phyloP scores from a whole-genome alignment of 2,797 vertebrate genomes.

The Crocodylus rhombifer region DNA sequence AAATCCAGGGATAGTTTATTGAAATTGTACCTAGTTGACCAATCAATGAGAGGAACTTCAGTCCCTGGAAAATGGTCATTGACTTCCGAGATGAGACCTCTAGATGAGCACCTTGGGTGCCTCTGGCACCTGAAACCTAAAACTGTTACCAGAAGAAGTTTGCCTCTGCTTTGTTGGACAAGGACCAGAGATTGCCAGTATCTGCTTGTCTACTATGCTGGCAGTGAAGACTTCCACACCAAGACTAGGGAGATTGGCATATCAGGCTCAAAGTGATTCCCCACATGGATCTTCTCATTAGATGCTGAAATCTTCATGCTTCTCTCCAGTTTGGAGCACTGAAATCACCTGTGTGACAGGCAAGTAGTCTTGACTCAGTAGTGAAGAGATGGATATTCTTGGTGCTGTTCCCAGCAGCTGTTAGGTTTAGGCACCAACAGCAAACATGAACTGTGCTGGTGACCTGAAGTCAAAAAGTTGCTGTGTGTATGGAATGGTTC shows the following conservation, averaged over 20 bases:
- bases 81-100: not conserved
- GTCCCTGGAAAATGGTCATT: not conserved
- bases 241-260: not conserved
- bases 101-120: not conserved
- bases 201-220: too few species aligned
- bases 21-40: not conserved
- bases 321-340: not conserved
- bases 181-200: not conserved
- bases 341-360: not conserved
- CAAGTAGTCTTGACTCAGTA: too few species aligned
- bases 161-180: not conserved
- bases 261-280: not conserved
- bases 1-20: not conserved
- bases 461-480: too few species aligned
- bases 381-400: too few species aligned
- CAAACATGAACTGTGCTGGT: too few species aligned
- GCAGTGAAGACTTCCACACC: too few species aligned
- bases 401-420: too few species aligned
- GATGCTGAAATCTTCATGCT: not conserved
- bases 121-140: not conserved
- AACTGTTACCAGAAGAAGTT: not conserved
- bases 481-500: too few species aligned
- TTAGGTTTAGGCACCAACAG: too few species aligned
- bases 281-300: not conserved
- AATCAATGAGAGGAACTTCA: not conserved